Conservation (phyloP, 2,797 vertebrate species). For the Leuciscus waleckii region DNA sequence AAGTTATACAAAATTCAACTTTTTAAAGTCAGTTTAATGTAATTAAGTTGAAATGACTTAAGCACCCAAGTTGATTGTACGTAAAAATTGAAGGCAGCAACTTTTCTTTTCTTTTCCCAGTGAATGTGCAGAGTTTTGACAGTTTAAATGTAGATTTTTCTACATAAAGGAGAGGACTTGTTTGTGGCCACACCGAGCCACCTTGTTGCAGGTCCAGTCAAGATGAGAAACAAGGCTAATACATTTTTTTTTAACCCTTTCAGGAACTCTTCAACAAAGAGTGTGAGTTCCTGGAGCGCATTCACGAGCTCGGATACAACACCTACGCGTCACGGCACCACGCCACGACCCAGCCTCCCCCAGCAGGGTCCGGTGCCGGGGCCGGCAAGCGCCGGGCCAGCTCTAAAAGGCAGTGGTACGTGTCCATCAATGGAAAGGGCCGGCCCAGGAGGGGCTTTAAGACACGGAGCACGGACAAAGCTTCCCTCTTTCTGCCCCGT, state of each 20-base stretch:
- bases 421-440: constrained; percentile 96
- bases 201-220: background rate
- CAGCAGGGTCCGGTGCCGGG: constrained; percentile 57
- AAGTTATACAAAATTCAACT: no score
- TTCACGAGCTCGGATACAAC: constrained; percentile 96
- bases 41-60: no score
- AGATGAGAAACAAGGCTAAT: background rate
- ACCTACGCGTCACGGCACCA: constrained; percentile 92
- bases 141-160: background rate
- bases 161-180: background rate
- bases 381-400: constrained; percentile 77
- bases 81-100: no score
- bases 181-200: background rate
- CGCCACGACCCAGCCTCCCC: constrained; percentile 79
- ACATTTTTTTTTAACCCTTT: constrained; percentile 11
- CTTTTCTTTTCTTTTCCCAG: background rate
- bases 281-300: constrained; percentile 97
- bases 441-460: constrained; percentile 94
- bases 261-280: constrained; percentile 91
- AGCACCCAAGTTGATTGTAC: no score
- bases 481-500: constrained; percentile 93
- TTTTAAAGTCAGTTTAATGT: no score
- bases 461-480: constrained; percentile 94
- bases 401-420: constrained; percentile 91
- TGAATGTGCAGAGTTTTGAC: background rate